These are phyloP conservation scores for Molossus molossus DNA, from an alignment of 2,797 vertebrate genomes.

Conservation along the genomic window DNA sequence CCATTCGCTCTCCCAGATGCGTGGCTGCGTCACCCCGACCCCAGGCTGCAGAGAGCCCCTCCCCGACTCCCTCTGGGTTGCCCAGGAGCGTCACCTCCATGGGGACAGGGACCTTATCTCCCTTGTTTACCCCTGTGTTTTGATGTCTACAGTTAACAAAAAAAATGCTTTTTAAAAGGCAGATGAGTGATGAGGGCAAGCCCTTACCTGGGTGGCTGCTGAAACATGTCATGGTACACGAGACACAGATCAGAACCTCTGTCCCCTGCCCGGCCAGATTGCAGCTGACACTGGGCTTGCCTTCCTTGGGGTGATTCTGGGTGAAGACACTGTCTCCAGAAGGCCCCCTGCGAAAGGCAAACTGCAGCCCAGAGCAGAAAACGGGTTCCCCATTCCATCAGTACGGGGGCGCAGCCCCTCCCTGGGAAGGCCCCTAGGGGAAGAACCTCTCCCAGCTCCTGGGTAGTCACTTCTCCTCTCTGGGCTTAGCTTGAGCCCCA, in stretches of 20 bases:
- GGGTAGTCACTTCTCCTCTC: not conserved
- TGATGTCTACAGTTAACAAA: not conserved
- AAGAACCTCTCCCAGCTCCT: not conserved
- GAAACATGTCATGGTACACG: fast-evolving
- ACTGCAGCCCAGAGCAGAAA: not conserved
- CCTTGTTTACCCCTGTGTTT: not conserved
- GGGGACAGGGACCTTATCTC: not conserved
- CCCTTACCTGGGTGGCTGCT: too few species aligned
- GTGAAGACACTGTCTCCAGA: not conserved
- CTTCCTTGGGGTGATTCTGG: too few species aligned
- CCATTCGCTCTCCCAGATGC: too few species aligned
- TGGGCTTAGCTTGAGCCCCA: not conserved
- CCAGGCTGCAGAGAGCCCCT: not conserved
- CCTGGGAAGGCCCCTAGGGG: not conserved
- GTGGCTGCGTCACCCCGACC: fast-evolving
- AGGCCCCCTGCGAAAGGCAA: not conserved
- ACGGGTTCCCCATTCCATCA: not conserved
- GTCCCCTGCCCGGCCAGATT: fast-evolving
- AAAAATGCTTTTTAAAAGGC: not conserved
- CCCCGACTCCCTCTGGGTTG: fast-evolving
- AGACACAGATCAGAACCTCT: fast-evolving
- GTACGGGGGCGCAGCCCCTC: not conserved
- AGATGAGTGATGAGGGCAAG: not conserved
- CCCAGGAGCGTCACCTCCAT: fast-evolving
- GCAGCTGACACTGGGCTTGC: fast-evolving